Conservation (phyloP, 2,797 vertebrate genomes). For the Bradypodion pumilum region DNA sequence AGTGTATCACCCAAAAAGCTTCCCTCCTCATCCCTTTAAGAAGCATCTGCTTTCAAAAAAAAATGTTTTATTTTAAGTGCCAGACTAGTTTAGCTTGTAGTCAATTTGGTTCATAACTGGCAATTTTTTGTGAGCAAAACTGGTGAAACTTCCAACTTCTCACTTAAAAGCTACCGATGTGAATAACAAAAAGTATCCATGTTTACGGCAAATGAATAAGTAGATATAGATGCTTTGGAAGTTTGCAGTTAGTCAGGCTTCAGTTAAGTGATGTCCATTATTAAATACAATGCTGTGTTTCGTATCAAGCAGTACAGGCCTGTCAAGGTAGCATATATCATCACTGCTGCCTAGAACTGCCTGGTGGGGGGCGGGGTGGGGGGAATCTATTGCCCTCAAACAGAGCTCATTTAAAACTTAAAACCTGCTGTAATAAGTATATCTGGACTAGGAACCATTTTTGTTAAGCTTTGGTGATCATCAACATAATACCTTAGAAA, state of each 20-base stretch:
- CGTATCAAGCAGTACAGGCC: conserved; percentile 42
- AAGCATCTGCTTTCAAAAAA: conserved; percentile 14
- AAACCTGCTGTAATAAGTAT: conserved; percentile 32
- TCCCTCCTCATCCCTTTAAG: background rate
- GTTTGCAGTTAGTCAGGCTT: conserved; percentile 38
- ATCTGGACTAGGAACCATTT: conserved; percentile 52
- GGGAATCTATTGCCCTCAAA: conserved; percentile 31
- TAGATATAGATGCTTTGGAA: conserved; percentile 33
- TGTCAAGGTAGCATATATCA: conserved; percentile 44
- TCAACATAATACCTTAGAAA: conserved; percentile 54
- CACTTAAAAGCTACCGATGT: conserved; percentile 36
- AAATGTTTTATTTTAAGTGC: conserved; percentile 35
- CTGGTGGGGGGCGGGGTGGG: no score
- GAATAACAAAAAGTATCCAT: conserved; percentile 31
- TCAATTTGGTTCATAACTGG: conserved; percentile 55
- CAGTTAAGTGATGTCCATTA: conserved; percentile 39
- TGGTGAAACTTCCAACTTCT: conserved; percentile 42
- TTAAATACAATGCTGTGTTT: conserved; percentile 43
- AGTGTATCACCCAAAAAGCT: background rate
- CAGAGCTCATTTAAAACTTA: conserved; percentile 44
- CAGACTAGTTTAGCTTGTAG: conserved; percentile 46
- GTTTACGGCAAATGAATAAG: conserved; percentile 8
- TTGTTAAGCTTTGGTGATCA: background rate
- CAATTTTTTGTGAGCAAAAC: conserved; percentile 44
- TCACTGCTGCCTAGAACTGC: conserved; percentile 40